Evolutionary conservation across 2,113 vertebrate genomes (phyloP), one percentile per base, ranked within the genome.

Genomic region (Rutilus rutilus): DNA sequence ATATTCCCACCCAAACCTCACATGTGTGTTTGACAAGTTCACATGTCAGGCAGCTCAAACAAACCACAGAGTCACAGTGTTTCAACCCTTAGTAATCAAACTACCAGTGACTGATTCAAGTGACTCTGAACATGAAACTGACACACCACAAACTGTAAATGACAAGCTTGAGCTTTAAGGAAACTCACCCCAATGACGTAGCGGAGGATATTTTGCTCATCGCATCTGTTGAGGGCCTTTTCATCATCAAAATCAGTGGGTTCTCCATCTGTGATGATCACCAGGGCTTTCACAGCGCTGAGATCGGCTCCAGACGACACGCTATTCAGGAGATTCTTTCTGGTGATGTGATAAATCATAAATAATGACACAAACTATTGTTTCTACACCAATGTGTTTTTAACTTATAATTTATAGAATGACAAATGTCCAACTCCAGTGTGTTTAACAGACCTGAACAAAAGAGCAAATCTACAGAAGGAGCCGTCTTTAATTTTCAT

Each of bases 201-300:
- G 19, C 94, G 92, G 42, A 91, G 88, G 1, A 96, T 93, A 1
- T 82, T 69, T 81, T 87, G 87, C 0, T 84, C 0, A 2, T 92
- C 36, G 25, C 91, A 92, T 14, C 0, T 62, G 0, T 73, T 0
- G 4, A 92, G 23, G 6, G 87, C 77, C 0, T 1, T 0, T 0
- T 5, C 0, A 0, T 0, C 0, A n/a, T 92, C 30, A 0, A 0
- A 0, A 19, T 95, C 93, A 73, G 45, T 80, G n/a, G 95, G 94
- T 57, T 82, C 14, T 78, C 93, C 96, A 0, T 97, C 96, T 4
- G 96, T 97, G 86, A 97, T 96, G 30, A 97, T 91, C 14, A 96
- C 91, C 57, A 97, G 83, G 45, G 94, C 96, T 89, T 94, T 94
- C 9, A 82, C 93, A 39, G 95, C 94, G 47, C 93, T 93, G 73